A percentile compares a stretch with the other conserved stretches of the same genome.
phyloP scores from a whole-genome alignment of 2,888 invertebrate genomes.

The Liposcelis brunnea region DNA sequence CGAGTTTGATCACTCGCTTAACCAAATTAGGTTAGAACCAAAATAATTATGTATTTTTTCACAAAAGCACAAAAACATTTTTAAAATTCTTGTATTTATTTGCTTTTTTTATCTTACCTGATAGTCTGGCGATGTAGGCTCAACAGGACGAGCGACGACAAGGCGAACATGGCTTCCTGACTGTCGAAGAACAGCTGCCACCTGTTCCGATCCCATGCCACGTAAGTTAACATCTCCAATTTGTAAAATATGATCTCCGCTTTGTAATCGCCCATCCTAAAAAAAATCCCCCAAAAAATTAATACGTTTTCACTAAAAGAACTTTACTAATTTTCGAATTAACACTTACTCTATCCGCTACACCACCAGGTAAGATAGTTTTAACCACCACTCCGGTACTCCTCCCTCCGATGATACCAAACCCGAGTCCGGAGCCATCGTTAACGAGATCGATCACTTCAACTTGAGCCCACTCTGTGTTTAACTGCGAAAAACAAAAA shows the following conservation, averaged over 20 bases:
- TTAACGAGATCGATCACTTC: constrained; percentile 95
- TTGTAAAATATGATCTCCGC: constrained; percentile 96
- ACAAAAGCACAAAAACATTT: no score
- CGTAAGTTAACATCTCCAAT: constrained; percentile 86
- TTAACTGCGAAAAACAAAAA: constrained; percentile 45
- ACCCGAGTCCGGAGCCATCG: constrained; percentile 94
- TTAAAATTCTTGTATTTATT: no score
- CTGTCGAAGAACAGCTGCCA: constrained; percentile 86
- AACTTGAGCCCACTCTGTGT: constrained; percentile 99
- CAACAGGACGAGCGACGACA: constrained; percentile 83
- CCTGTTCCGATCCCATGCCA: constrained; percentile 93
- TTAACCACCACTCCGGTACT: constrained; percentile 99
- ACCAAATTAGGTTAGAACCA: no score
- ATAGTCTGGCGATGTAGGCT: constrained; percentile 61
- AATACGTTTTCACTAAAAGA: constrained; percentile 2
- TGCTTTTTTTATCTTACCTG: constrained; percentile 30
- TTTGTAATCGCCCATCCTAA: constrained; percentile 84
- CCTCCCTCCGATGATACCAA: constrained; percentile 94
- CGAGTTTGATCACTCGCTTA: no score
- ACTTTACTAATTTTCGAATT: background rate
- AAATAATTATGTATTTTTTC: no score
- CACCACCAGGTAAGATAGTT: constrained; percentile 92
- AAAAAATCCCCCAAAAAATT: constrained; percentile 17
- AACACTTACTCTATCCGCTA: constrained; percentile 74
- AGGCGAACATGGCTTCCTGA: constrained; percentile 89